phyloP scores from a whole-genome alignment of 2,888 invertebrate species.

The Hartigia nigra region DNA sequence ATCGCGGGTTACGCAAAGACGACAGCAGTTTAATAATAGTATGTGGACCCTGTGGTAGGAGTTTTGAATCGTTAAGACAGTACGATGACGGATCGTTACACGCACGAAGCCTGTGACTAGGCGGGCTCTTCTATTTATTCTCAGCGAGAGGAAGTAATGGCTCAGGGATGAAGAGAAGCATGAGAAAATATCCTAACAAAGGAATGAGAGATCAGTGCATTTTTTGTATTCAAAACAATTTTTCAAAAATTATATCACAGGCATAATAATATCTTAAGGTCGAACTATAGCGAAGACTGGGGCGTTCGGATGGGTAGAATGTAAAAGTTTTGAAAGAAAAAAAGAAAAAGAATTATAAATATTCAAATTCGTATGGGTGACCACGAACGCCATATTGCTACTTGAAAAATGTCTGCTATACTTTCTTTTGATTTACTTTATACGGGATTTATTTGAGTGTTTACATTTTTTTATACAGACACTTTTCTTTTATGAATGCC shows the following conservation, averaged over 20 bases:
- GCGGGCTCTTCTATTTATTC: constrained; percentile 14
- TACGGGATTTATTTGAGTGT: constrained; percentile 21
- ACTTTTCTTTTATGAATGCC: neutral
- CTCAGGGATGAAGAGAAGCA: constrained; percentile 7
- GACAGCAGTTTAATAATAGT: constrained; percentile 6
- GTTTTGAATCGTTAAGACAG: constrained; percentile 9
- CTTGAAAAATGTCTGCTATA: neutral
- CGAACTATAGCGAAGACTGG: too few relatives aligned
- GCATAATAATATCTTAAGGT: neutral
- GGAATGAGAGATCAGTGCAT: neutral
- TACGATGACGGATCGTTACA: constrained; percentile 20
- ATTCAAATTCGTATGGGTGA: neutral
- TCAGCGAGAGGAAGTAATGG: constrained; percentile 13
- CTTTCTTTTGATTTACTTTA: neutral
- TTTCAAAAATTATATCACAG: neutral
- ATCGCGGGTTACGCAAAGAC: neutral
- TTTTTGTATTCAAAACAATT: neutral
- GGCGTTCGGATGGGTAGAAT: neutral
- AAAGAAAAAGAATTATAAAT: too few relatives aligned
- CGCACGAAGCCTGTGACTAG: constrained; percentile 7
- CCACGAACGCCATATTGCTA: neutral
- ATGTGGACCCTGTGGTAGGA: neutral
- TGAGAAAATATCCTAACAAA: neutral
- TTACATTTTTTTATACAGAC: neutral
- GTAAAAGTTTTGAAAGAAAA: neutral